These are phyloP conservation scores for Pollenia labialis DNA, from an alignment of 2,888 invertebrate genomes.

Conservation along the genomic window DNA sequence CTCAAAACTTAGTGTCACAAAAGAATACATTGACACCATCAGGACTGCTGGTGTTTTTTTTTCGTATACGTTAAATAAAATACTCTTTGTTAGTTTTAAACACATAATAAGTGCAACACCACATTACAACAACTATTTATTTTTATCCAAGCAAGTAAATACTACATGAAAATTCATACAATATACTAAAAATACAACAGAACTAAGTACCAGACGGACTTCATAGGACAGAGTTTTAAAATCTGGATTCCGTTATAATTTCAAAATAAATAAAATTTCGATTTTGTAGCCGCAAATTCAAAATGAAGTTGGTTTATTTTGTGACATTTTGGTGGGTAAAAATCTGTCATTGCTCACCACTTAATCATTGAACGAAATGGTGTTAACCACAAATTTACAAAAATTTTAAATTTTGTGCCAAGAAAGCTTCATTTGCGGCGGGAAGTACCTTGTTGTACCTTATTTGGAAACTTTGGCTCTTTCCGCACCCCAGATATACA, in stretches of 20 bases:
- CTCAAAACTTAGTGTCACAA: too few relatives aligned
- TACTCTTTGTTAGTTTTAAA: constrained; percentile 54
- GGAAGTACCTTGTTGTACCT: too few relatives aligned
- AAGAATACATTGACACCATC: background rate
- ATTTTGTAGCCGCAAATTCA: too few relatives aligned
- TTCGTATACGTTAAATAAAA: constrained; percentile 6
- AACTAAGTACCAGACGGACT: background rate
- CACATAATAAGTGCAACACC: constrained; percentile 46
- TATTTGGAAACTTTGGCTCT: too few relatives aligned
- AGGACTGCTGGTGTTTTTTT: background rate
- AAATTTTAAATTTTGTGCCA: too few relatives aligned
- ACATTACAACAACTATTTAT: constrained; percentile 37
- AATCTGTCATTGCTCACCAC: too few relatives aligned
- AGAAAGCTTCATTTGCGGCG: too few relatives aligned
- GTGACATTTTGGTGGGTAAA: too few relatives aligned
- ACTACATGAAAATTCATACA: constrained; percentile 25
- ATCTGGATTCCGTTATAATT: background rate
- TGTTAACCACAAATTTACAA: too few relatives aligned
- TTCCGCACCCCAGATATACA: too few relatives aligned
- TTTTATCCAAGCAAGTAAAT: constrained; percentile 47
- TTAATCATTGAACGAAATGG: too few relatives aligned
- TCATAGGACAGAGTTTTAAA: constrained; percentile 13
- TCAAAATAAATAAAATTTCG: background rate
- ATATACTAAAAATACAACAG: constrained; percentile 17
- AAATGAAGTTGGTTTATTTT: too few relatives aligned